Evolutionary conservation across 2,888 invertebrate species (phyloP).

Genomic region (Trissolcus brochymenae): DNA sequence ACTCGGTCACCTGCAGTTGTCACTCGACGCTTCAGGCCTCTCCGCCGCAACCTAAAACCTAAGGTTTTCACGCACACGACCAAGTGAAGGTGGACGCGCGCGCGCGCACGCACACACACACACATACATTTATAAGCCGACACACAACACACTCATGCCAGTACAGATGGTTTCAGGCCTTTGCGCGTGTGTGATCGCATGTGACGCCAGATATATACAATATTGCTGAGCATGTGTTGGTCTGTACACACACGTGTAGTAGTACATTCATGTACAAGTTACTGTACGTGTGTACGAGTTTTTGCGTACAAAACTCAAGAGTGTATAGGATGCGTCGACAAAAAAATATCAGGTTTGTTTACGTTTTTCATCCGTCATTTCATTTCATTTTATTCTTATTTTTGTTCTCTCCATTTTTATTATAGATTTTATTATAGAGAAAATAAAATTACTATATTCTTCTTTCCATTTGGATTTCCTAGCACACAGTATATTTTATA

Average conservation of each 20-base stretch:
- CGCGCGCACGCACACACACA: conserved; percentile 21
- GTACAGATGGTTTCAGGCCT: conserved; percentile 4
- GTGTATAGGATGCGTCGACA: conserved; percentile 2
- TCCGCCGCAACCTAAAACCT: conserved; percentile 64
- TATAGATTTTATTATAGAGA: no score
- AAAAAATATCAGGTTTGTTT: neutral
- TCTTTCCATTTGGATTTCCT: neutral
- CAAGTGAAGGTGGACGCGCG: conserved; percentile 49
- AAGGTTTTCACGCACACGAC: conserved; percentile 39
- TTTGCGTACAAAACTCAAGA: conserved; percentile 5
- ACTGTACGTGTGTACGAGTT: conserved; percentile 2
- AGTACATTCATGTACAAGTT: neutral
- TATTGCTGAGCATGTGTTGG: neutral
- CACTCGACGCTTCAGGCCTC: conserved; percentile 64
- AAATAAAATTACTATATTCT: neutral
- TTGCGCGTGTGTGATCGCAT: conserved; percentile 3
- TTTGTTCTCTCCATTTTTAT: no score
- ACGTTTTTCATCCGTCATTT: neutral
- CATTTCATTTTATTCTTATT: neutral
- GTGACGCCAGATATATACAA: conserved; percentile 2
- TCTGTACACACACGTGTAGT: neutral
- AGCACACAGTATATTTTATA: no score
- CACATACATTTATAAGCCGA: conserved; percentile 11
- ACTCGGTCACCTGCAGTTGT: conserved; percentile 64
- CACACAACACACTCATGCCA: neutral